Base-by-base conservation (phyloP, 2,888 invertebrate genomes). In the Callimorpha dominula region DNA sequence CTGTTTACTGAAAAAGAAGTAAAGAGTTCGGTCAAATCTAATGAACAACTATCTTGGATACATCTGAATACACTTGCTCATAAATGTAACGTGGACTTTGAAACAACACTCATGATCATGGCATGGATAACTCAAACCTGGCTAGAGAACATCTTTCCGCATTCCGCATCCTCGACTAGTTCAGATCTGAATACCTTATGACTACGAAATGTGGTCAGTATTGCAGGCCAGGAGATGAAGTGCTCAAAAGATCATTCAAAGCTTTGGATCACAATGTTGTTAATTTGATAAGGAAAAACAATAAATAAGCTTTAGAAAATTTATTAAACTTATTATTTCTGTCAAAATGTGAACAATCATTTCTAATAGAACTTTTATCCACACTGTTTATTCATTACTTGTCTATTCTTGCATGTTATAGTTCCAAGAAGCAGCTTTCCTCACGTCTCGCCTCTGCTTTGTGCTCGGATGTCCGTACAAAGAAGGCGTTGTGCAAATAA, bases 401-500 rank as follows among this genome's bases (percentile, higher is more conserved):
- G 82, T 78, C 89, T 67, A 77, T 88, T 92, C 90, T 78, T 89
- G 86, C 72, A 71, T 17, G 70, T 75, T 31, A 64, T 74, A 77
- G 68, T 71, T 85, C 83, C 78, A 74, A 79, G 85, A 71, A 74
- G 75, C 76, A 80, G 83, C 79, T 86, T 82, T 78, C 57, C 84
- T 81, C 88, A 81, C 85, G 79, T 88, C 86, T 85, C 86, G 79
- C 81, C 83, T 77, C 76, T 78, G 85, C 90, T 92, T 93, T 92
- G 92, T 93, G 90, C 91, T 84, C 86, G 87, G 86, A 83, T 91
- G 91, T 90, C 92, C 90, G 87, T 87, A 92, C 90, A 93, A 93
- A 93, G 91, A 91, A 86, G 86, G 88, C 90, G 89, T 85, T 93
- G 92, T 92, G 92, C 93, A 93, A 94, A 94, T 94, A 93, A 95